phyloP scores from a whole-genome alignment of 1,140 invertebrate genomes.

The Trachelipus rathkii region DNA sequence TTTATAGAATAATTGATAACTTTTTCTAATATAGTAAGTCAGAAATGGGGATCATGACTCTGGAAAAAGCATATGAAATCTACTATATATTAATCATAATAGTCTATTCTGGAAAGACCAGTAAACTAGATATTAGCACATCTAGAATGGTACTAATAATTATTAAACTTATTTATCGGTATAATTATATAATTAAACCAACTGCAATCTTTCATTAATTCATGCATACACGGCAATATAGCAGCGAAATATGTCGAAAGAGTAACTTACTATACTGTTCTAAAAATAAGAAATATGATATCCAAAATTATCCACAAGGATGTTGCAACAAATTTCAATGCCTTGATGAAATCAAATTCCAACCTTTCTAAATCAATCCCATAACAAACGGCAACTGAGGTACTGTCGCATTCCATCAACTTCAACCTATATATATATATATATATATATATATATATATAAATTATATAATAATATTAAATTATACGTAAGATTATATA shows the following conservation, averaged over 20 bases:
- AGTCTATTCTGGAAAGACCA: too few relatives aligned
- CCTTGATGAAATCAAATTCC: constrained; percentile 67
- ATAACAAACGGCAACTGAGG: constrained; percentile 90
- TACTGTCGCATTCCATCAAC: constrained; percentile 68
- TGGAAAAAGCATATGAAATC: too few relatives aligned
- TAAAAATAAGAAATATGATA: constrained; percentile 84
- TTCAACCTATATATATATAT: constrained; percentile 30
- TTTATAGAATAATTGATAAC: not conserved
- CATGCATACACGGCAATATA: too few relatives aligned
- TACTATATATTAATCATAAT: too few relatives aligned
- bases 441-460: not conserved
- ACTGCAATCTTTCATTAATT: too few relatives aligned
- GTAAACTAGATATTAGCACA: too few relatives aligned
- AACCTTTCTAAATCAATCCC: constrained; percentile 74
- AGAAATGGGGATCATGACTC: too few relatives aligned
- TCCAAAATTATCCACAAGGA: constrained; percentile 92
- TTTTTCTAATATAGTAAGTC: not conserved
- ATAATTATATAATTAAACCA: too few relatives aligned
- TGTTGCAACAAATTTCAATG: constrained; percentile 71
- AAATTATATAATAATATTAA: not conserved
- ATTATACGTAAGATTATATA: too few relatives aligned
- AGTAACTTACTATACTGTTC: constrained; percentile 56
- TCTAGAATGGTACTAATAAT: too few relatives aligned
- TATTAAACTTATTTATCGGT: too few relatives aligned
- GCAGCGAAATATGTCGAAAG: too few relatives aligned